Base-by-base conservation (phyloP, 2,888 invertebrate genomes). In the Seira ritae region DNA sequence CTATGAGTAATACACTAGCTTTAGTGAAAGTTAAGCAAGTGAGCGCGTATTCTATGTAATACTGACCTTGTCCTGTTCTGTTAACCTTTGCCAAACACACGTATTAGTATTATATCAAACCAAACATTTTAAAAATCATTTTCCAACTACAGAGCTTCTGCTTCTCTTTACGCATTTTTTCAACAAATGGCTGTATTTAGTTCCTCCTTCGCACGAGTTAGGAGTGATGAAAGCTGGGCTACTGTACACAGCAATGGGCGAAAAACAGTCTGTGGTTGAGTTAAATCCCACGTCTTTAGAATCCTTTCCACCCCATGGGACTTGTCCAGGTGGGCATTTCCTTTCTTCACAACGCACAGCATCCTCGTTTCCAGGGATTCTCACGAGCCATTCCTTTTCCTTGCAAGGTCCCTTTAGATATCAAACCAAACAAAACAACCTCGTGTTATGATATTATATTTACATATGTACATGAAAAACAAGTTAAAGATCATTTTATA, bases 371-470 rank as follows among this genome's bases (percentile, higher is more conserved):
- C n/a, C n/a, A n/a, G n/a, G 19, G 10, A 2, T 22, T 4, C 15
- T 80, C 22, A 73, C 73, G 17, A 80, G 23, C 72, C 79, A 80
- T 60, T 80, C 68, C 3, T 68, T 19, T 12, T 24, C n/a, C 8
- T 37, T n/a, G 12, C 79, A 80, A 1, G 73, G 73, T 8, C 79
- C 79, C 79, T 80, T 6, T 10, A 50, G 50, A n/a, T n/a, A 24
- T 17, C 1, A 67, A 67, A n/a, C 20, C 23, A 17, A 22, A 22
- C n/a, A n/a, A 60, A 60, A 60, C n/a, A n/a, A n/a, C n/a, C n/a
- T n/a, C n/a, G n/a, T n/a, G n/a, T 12, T 60, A 17, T 60, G 60
- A n/a, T 65, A 65, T 17, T 3, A 65, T 19, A 20, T 1, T 4
- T 24, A 24, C 15, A 24, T 20, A 68, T 75, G 31, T 12, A 17